Evolutionary conservation across 2,888 invertebrate species (phyloP), one percentile per base, ranked within the genome.

Genomic region (Boloria euphrosyne): DNA sequence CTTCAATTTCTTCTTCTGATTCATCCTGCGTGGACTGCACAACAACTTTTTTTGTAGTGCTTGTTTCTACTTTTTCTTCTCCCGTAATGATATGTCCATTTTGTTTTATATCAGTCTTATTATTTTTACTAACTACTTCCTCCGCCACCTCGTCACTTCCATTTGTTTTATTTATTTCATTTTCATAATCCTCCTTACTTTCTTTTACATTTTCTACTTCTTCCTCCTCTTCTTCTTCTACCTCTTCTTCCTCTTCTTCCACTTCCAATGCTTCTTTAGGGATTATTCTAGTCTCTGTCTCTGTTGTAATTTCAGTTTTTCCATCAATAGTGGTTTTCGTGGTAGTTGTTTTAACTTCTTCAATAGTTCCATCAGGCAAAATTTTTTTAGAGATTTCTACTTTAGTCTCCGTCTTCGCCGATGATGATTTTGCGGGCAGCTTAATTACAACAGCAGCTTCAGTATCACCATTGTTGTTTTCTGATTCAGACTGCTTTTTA

Each of bases 301-400:
- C 86, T 7, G 90, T 90, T 73, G 80, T 82, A 16, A 87, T 90
- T 78, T 89, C 87, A 38, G 89, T 90, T 74, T 82, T 90, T 14
- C 92, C 92, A 71, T 92, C 89, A 61, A 86, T 79, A 6, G 88
- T 92, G 2, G 90, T 91, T 78, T 80, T 90, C 49, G 90, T 92
- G 51, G 82, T 92, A 13, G 92, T 92, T 27, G 84, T 90, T 79
- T 88, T 91, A 2, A 84, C 76, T 82, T 92, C 92, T 75, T 91
- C 85, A 17, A 85, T 71, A 31, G 83, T 80, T 1, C 91, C 92
- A 79, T 92, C 89, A 0, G 91, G 85, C 69, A 90, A 78, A 73
- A 79, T 76, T 74, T 84, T 90, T 71, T 84, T 86, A 3, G 81
- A 79, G 27, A 90, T 85, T 78, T 92, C 90, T 18, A 92, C 89